These are phyloP conservation scores for Hemitrygon akajei DNA, from an alignment of 2,797 vertebrate species.

Conservation along the genomic window DNA sequence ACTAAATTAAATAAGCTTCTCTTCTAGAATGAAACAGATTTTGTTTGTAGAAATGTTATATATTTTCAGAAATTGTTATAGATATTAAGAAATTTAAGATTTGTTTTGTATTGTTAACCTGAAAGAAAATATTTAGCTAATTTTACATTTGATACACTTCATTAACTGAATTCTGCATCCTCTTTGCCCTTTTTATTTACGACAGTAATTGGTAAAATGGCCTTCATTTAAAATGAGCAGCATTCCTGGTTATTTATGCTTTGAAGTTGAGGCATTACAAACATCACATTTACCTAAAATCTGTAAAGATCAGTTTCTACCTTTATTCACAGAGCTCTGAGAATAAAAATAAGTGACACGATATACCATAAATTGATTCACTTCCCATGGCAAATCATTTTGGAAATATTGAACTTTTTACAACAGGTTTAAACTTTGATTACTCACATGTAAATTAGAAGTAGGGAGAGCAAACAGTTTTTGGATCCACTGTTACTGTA, in stretches of 20 bases:
- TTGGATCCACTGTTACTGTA: neutral
- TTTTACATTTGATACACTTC: neutral
- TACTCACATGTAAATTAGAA: neutral
- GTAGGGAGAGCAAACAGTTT: neutral
- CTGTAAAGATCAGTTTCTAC: neutral
- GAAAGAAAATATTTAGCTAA: neutral
- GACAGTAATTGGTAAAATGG: constrained; percentile 1
- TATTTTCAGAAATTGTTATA: neutral
- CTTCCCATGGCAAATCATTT: neutral
- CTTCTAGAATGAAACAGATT: neutral
- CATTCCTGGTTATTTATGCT: too few species aligned
- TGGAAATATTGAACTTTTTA: constrained; percentile 20
- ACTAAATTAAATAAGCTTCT: neutral
- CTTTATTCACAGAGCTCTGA: neutral
- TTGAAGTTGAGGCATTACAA: neutral
- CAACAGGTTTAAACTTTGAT: neutral
- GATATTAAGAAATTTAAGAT: neutral
- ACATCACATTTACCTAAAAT: neutral
- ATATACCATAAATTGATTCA: neutral
- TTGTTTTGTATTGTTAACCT: neutral
- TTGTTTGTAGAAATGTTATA: neutral
- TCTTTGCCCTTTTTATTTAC: neutral
- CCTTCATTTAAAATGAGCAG: neutral
- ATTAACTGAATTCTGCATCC: too few species aligned
- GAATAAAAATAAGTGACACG: neutral